These are phyloP conservation scores for Ceuthmochares aereus DNA, from an alignment of 2,113 vertebrate genomes.

Conservation along the genomic window DNA sequence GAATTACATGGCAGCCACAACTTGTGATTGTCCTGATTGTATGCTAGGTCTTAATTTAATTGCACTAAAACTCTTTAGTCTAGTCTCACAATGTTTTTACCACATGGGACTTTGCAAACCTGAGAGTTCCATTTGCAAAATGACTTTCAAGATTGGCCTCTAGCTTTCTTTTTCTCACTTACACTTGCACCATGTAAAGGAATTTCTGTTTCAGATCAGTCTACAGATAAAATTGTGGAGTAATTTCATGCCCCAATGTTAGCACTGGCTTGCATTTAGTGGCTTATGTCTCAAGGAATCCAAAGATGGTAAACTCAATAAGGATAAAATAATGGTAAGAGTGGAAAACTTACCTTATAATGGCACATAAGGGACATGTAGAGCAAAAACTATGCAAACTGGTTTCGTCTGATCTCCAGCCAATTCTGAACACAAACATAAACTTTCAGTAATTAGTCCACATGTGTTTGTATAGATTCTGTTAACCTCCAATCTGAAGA, in stretches of 20 bases:
- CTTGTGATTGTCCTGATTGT: not conserved
- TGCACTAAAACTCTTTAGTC: not conserved
- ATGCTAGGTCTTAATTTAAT: not conserved
- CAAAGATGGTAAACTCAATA: constrained; percentile 47
- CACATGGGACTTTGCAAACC: not conserved
- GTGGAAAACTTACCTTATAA: constrained; percentile 33
- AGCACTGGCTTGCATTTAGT: constrained; percentile 73
- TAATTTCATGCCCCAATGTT: constrained; percentile 26
- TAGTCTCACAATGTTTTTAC: not conserved
- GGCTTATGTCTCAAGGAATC: constrained; percentile 70
- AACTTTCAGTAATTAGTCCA: constrained; percentile 59
- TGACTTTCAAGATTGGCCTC: not conserved
- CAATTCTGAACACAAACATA: constrained; percentile 59
- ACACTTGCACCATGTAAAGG: not conserved
- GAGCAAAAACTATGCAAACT: constrained; percentile 50
- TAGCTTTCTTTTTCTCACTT: constrained; percentile 36
- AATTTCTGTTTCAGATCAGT: not conserved
- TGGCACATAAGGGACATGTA: constrained; percentile 54
- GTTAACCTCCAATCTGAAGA: constrained; percentile 12
- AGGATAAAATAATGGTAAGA: not conserved
- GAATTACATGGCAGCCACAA: not conserved
- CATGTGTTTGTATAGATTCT: constrained; percentile 50
- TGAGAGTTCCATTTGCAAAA: not conserved
- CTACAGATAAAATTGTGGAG: not conserved
- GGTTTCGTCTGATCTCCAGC: constrained; percentile 62